A percentile compares a stretch with the other conserved stretches of the same genome.
phyloP scores from a whole-genome alignment of 2,888 invertebrate species.

The Patella depressa region DNA sequence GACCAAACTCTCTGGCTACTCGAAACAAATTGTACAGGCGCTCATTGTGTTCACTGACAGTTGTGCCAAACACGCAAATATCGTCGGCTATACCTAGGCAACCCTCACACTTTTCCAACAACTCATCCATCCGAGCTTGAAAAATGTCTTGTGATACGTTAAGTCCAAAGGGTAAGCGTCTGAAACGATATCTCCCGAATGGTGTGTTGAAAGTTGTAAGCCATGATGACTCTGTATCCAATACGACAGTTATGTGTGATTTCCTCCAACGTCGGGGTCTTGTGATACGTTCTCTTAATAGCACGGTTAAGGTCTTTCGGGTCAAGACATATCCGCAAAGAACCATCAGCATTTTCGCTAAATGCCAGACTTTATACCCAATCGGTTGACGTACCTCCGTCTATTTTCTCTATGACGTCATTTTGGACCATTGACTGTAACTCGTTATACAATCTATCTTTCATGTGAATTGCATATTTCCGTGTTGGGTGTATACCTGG shows the following conservation, averaged over 20 bases:
- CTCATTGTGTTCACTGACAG: neutral
- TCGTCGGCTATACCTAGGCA: neutral
- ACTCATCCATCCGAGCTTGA: too few relatives aligned
- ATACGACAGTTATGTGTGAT: neutral
- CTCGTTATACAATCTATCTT: neutral
- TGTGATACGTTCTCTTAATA: neutral
- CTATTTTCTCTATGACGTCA: neutral
- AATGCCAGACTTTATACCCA: neutral
- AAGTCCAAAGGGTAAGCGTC: neutral
- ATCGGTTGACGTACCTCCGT: neutral
- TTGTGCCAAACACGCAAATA: neutral
- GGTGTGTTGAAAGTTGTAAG: neutral
- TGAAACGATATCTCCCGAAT: neutral
- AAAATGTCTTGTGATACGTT: neutral
- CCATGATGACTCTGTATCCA: neutral
- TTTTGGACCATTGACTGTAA: neutral
- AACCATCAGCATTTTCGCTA: neutral
- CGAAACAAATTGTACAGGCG: neutral
- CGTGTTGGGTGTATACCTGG: neutral
- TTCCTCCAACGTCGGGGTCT: neutral
- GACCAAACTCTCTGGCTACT: slow-evolving; percentile 1
- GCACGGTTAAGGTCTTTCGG: neutral
- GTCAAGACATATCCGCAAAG: neutral
- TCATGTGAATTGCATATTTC: neutral
- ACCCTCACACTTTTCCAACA: slow-evolving; percentile 1